Evolutionary conservation across 2,797 vertebrate genomes (phyloP).

Genomic region (Garrulus glandarius): DNA sequence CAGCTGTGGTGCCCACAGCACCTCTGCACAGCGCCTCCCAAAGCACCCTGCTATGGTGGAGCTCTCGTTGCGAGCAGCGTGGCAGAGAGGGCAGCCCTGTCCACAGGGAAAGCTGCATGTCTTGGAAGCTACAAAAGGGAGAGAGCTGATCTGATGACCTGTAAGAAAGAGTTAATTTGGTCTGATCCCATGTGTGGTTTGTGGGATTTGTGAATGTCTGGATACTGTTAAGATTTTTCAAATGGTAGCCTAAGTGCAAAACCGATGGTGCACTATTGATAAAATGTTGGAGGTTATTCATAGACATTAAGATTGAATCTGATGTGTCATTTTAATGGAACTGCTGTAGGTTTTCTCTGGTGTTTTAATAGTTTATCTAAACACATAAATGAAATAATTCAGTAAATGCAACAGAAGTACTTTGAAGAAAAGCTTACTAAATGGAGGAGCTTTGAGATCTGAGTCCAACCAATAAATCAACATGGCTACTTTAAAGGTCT

Average conservation of each 20-base stretch:
- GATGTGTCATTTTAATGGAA: not conserved
- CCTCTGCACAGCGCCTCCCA: not conserved
- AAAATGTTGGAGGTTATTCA: not conserved
- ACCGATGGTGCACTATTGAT: not conserved
- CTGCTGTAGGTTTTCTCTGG: not conserved
- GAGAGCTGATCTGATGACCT: not conserved
- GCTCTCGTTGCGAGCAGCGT: accelerated
- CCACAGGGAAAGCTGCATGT: not conserved
- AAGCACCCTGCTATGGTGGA: not conserved
- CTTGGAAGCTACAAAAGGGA: not conserved
- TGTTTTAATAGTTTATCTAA: not conserved
- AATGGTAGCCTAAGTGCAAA: not conserved
- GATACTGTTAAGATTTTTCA: not conserved
- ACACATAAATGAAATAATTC: not conserved
- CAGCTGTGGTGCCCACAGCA: not conserved
- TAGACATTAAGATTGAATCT: not conserved
- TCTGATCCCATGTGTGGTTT: not conserved
- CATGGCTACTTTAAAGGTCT: not conserved
- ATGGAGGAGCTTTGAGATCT: not conserved
- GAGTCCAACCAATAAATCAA: not conserved
- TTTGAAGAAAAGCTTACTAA: not conserved
- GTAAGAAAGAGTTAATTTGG: not conserved
- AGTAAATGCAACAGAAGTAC: not conserved
- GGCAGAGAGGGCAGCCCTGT: not conserved
- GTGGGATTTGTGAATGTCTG: not conserved